Percentiles rank a stretch among this genome's conserved stretches.
Conservation (phyloP, 2,888 invertebrate species). For the Lochmaea capreae region DNA sequence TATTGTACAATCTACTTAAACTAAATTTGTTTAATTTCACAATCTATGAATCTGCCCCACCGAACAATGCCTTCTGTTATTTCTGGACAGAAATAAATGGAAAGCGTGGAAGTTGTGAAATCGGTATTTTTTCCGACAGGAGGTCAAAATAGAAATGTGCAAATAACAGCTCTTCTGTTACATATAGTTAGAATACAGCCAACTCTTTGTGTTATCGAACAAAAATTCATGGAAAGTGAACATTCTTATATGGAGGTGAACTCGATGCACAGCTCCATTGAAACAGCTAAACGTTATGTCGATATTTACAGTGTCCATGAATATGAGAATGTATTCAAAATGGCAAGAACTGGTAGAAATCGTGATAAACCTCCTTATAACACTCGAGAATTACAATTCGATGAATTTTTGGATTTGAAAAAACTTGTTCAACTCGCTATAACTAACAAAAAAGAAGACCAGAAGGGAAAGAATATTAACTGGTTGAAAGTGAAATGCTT, state of each 20-base stretch:
- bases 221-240: slow-evolving; percentile 42
- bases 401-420: slow-evolving; percentile 26
- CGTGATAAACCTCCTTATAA: too few relatives aligned
- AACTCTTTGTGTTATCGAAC: not conserved
- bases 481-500: slow-evolving; percentile 33
- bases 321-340: too few relatives aligned
- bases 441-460: slow-evolving; percentile 23
- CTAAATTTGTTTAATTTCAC: slow-evolving; percentile 28
- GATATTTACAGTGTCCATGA: slow-evolving; percentile 33
- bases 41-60: slow-evolving; percentile 20
- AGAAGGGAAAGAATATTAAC: slow-evolving; percentile 19
- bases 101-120: slow-evolving; percentile 21
- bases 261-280: slow-evolving; percentile 20
- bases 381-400: too few relatives aligned
- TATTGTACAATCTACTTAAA: slow-evolving; percentile 30
- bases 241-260: slow-evolving; percentile 37
- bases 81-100: too few relatives aligned
- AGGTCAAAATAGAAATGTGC: slow-evolving; percentile 33
- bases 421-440: slow-evolving; percentile 9
- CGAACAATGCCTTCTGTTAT: slow-evolving; percentile 19
- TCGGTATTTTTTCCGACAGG: slow-evolving; percentile 20
- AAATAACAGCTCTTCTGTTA: slow-evolving; percentile 28
- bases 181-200: slow-evolving; percentile 27
- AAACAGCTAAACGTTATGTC: slow-evolving; percentile 28
- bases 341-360: too few relatives aligned